phyloP scores from a whole-genome alignment of 2,888 invertebrate genomes.

The Pinctada fucata region DNA sequence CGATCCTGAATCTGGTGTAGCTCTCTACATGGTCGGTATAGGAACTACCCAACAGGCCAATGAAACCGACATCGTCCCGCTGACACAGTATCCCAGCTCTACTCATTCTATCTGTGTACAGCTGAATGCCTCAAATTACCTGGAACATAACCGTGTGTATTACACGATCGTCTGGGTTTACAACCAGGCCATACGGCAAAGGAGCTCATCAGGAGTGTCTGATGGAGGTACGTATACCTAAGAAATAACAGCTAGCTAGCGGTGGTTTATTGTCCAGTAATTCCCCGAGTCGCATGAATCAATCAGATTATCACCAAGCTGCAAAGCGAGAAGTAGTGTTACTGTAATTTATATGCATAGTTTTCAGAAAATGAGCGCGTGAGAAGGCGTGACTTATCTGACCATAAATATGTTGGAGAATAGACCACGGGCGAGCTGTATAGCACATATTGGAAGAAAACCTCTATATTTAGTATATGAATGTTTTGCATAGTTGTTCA shows the following conservation, averaged over 20 bases:
- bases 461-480: too few relatives aligned
- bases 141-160: conserved; percentile 53
- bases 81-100: conserved; percentile 33
- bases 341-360: too few relatives aligned
- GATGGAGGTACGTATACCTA: conserved; percentile 50
- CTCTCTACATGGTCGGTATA: conserved; percentile 50
- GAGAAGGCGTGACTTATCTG: too few relatives aligned
- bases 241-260: neutral
- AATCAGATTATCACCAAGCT: too few relatives aligned
- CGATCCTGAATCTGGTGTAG: conserved; percentile 62
- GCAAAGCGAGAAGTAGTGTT: too few relatives aligned
- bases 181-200: conserved; percentile 58
- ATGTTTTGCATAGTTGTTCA: too few relatives aligned
- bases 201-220: conserved; percentile 50
- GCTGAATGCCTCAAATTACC: conserved; percentile 31
- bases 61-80: conserved; percentile 39
- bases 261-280: too few relatives aligned
- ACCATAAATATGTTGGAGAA: too few relatives aligned
- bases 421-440: too few relatives aligned
- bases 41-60: conserved; percentile 36
- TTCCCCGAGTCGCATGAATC: too few relatives aligned
- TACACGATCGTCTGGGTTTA: conserved; percentile 53
- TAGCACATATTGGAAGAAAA: too few relatives aligned
- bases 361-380: too few relatives aligned
- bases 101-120: conserved; percentile 46